Evolutionary conservation across 2,113 vertebrate genomes (phyloP).

Genomic region (Castor canadensis): DNA sequence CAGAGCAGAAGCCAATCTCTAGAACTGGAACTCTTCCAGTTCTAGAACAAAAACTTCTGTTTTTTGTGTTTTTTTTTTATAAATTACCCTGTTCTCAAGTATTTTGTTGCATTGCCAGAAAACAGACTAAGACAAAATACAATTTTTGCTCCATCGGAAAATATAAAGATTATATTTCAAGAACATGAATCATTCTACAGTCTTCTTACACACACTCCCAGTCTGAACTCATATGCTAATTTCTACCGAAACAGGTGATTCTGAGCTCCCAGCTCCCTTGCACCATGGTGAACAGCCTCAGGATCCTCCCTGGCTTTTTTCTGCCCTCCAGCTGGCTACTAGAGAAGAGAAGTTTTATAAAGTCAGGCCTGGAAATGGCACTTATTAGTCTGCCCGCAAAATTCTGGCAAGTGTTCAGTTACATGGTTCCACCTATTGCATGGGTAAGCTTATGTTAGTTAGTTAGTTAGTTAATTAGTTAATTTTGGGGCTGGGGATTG

Average conservation of each 20-base stretch:
- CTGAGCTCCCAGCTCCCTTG: background rate
- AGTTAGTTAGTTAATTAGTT: background rate
- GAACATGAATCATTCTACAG: background rate
- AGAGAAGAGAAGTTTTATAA: background rate
- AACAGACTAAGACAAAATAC: too few relatives aligned
- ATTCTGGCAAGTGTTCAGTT: background rate
- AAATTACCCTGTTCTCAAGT: background rate
- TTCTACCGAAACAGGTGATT: background rate
- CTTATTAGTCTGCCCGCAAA: background rate
- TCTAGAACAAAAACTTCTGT: background rate
- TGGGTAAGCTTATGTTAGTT: background rate
- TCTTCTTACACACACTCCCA: background rate
- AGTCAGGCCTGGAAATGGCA: background rate
- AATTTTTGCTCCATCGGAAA: slow-evolving; percentile 5
- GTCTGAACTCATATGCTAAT: background rate
- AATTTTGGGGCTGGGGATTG: too few relatives aligned
- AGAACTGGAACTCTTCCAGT: background rate
- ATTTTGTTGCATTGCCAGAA: too few relatives aligned
- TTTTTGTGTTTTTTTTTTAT: background rate
- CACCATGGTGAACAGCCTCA: background rate
- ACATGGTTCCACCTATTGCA: background rate
- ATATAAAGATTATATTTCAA: slow-evolving; percentile 18
- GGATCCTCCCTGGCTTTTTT: background rate
- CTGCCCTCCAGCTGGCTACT: background rate
- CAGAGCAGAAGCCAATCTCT: background rate